These are phyloP conservation scores for Picathartes gymnocephalus DNA, from an alignment of 2,113 vertebrate species.

Conservation along the genomic window DNA sequence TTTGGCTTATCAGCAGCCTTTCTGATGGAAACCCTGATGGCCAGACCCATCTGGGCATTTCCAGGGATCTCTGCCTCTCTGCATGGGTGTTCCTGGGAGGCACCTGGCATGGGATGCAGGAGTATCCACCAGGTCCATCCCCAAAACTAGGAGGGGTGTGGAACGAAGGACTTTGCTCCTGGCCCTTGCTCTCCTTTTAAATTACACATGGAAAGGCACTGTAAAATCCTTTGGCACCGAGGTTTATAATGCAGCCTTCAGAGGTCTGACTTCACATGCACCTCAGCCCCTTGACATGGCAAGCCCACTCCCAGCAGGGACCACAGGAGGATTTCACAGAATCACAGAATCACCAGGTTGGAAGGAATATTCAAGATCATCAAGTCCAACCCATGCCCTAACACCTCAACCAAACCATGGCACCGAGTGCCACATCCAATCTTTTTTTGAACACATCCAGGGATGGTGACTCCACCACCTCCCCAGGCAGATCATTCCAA, in stretches of 20 bases:
- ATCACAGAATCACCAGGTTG: too few species aligned
- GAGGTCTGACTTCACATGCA: neutral
- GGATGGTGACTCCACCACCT: too few species aligned
- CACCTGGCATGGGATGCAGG: neutral
- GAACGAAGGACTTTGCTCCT: neutral
- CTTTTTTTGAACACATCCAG: too few species aligned
- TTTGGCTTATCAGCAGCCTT: neutral
- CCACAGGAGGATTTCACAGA: neutral
- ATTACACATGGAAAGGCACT: neutral
- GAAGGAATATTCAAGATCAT: too few species aligned
- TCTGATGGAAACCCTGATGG: neutral
- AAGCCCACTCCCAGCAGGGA: neutral
- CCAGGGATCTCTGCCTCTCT: neutral
- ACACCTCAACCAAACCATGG: too few species aligned
- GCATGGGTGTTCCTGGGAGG: neutral
- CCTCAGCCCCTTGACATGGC: neutral
- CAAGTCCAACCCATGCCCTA: too few species aligned
- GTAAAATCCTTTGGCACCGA: neutral
- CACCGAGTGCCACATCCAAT: too few species aligned
- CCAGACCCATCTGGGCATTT: neutral
- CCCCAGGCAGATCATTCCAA: too few species aligned
- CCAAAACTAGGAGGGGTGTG: neutral
- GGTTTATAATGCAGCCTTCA: neutral
- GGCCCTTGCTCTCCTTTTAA: neutral
- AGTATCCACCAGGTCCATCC: neutral